Evolutionary conservation across 1,140 invertebrate species (phyloP).

Genomic region (Acromyrmex echinatior): DNA sequence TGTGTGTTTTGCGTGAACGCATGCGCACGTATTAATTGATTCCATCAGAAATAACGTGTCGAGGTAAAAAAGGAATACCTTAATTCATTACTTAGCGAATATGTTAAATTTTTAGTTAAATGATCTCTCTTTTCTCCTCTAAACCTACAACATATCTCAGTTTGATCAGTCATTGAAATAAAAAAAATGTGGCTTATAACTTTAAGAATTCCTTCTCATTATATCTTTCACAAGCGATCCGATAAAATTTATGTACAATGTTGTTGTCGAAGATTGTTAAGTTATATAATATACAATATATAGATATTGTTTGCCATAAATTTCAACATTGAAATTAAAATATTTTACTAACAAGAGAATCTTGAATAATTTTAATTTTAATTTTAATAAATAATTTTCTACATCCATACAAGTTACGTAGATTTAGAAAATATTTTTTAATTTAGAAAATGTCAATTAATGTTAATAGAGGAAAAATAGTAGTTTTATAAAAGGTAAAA

Average conservation of each 20-base stretch:
- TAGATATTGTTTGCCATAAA: not conserved
- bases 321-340: not conserved
- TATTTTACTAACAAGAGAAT: no score
- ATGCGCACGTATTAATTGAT: slow-evolving; percentile 28
- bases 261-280: not conserved
- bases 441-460: no score
- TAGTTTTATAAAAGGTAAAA: no score
- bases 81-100: not conserved
- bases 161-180: not conserved
- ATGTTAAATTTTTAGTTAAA: not conserved
- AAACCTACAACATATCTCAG: not conserved
- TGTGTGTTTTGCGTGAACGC: not conserved
- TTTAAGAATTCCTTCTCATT: not conserved
- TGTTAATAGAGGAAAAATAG: no score
- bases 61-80: not conserved
- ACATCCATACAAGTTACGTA: no score
- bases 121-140: not conserved
- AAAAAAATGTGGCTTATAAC: not conserved
- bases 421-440: no score
- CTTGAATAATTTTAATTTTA: no score
- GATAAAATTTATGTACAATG: not conserved
- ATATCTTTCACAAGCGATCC: not conserved
- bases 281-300: not conserved
- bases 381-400: no score
- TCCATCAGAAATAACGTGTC: not conserved